Conservation (phyloP, 2,888 invertebrate species). For the Plebejus anna region DNA sequence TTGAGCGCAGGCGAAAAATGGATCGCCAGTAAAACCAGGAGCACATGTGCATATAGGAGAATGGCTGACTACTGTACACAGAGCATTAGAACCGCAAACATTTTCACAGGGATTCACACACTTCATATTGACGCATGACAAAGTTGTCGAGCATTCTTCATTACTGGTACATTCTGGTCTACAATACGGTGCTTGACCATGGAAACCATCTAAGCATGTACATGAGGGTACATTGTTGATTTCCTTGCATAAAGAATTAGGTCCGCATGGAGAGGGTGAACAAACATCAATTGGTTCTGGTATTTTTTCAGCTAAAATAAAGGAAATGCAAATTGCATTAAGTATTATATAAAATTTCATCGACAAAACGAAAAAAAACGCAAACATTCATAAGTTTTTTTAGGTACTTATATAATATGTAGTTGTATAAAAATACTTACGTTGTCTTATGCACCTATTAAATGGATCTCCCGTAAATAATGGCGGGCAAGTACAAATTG, state of each 20-base stretch:
- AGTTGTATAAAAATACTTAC: slow-evolving; percentile 57
- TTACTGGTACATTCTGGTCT: slow-evolving; percentile 89
- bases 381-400: not conserved
- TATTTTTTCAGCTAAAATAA: slow-evolving; percentile 69
- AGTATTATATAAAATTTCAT: not conserved
- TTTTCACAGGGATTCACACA: slow-evolving; percentile 88
- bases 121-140: slow-evolving; percentile 87
- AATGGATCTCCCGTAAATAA: slow-evolving; percentile 84
- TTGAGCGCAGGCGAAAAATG: slow-evolving; percentile 82
- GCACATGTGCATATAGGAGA: slow-evolving; percentile 87
- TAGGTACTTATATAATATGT: not conserved
- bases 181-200: slow-evolving; percentile 87
- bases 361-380: not conserved
- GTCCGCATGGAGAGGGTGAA: slow-evolving; percentile 88
- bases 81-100: slow-evolving; percentile 85
- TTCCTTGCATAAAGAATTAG: slow-evolving; percentile 85
- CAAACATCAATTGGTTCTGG: slow-evolving; percentile 82
- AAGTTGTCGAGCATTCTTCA: slow-evolving; percentile 83
- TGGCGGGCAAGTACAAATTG: slow-evolving; percentile 84
- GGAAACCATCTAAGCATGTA: slow-evolving; percentile 84
- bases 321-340: not conserved
- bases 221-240: slow-evolving; percentile 86
- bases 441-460: slow-evolving; percentile 77
- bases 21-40: slow-evolving; percentile 86
- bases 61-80: slow-evolving; percentile 88